Evolutionary conservation across 2,888 invertebrate species (phyloP).

Genomic region (Polyommatus icarus): DNA sequence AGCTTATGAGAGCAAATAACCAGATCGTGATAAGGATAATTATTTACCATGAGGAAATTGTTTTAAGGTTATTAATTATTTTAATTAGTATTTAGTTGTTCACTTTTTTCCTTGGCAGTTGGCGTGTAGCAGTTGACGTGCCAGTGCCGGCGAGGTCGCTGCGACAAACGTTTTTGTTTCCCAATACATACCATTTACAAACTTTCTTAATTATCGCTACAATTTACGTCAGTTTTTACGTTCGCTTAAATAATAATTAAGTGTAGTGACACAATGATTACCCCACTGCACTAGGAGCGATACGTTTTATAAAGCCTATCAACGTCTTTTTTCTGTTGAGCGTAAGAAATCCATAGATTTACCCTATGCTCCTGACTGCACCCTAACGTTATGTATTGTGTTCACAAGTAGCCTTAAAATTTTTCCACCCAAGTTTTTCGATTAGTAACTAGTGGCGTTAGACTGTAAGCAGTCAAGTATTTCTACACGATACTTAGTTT

Average conservation of each 20-base stretch:
- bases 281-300: neutral
- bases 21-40: no score
- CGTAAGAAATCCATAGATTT: no score
- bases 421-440: no score
- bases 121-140: conserved; percentile 52
- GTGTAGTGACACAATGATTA: neutral
- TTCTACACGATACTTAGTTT: neutral
- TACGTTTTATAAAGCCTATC: neutral
- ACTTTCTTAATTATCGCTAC: conserved; percentile 38
- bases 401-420: no score
- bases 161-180: conserved; percentile 45
- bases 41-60: no score
- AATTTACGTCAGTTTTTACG: conserved; percentile 29
- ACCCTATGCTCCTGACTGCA: no score
- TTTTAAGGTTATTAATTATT: no score
- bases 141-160: conserved; percentile 49
- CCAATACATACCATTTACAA: conserved; percentile 36
- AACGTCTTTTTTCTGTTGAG: no score
- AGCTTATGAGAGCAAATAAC: no score
- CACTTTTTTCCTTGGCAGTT: conserved; percentile 38
- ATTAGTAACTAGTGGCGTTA: no score
- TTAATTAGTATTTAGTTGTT: neutral
- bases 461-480: neutral
- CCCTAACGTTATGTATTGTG: no score
- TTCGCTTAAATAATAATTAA: neutral